These are phyloP conservation scores for Apotomis betuletana DNA, from an alignment of 2,888 invertebrate genomes.

Conservation along the genomic window DNA sequence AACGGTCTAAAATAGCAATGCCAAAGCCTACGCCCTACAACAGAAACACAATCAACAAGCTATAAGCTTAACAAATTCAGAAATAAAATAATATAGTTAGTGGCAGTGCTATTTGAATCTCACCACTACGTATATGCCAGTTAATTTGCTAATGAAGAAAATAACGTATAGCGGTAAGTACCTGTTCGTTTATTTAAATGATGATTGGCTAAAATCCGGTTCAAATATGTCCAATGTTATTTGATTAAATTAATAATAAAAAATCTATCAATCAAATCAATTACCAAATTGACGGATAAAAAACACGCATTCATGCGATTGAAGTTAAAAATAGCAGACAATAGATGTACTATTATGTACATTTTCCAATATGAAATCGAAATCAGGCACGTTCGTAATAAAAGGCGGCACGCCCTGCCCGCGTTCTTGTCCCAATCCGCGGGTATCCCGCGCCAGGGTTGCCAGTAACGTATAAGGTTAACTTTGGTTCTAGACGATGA, in stretches of 20 bases:
- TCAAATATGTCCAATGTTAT: background rate
- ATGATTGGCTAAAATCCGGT: background rate
- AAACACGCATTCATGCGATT: constrained; percentile 23
- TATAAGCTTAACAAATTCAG: too few relatives aligned
- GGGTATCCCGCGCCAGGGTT: background rate
- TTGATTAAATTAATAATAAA: constrained; percentile 5
- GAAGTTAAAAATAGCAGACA: constrained; percentile 33
- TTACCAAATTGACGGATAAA: constrained; percentile 6
- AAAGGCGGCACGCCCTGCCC: constrained; percentile 36
- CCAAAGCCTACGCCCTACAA: too few relatives aligned
- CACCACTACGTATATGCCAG: too few relatives aligned
- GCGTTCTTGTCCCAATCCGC: constrained; percentile 44
- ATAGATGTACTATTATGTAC: constrained; percentile 26
- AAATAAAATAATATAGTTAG: too few relatives aligned
- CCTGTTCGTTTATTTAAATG: background rate
- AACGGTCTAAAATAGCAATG: too few relatives aligned
- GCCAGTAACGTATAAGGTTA: too few relatives aligned
- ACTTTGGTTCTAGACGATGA: too few relatives aligned
- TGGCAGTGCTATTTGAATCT: too few relatives aligned
- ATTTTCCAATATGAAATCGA: constrained; percentile 36
- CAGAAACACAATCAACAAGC: background rate
- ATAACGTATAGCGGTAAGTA: too few relatives aligned
- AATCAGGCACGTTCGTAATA: constrained; percentile 36
- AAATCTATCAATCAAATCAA: constrained; percentile 4
- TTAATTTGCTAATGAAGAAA: too few relatives aligned